phyloP scores from a whole-genome alignment of 2,113 vertebrate species.

The western clawed frog (Xenopus tropicalis) region UCB_Xtro_10.0 CM004445.2:7035501-7036000 shows the following conservation, averaged over 20 bases:
- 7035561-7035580: conserved; percentile 22
- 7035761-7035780: too few relatives aligned
- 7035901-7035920: conserved; percentile 14
- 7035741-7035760: not conserved
- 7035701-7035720: conserved; percentile 14
- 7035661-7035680: conserved; percentile 7
- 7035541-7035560: conserved; percentile 29
- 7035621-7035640: conserved; percentile 16
- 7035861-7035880: too few relatives aligned
- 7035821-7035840: too few relatives aligned
- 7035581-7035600: conserved; percentile 20
- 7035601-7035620: conserved; percentile 3
- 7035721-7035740: not conserved
- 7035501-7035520: conserved; percentile 7
- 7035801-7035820: too few relatives aligned
- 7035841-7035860: too few relatives aligned
- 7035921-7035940: conserved; percentile 18
- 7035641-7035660: conserved; percentile 3
- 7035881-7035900: too few relatives aligned
- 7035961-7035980: conserved; percentile 44
- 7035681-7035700: not conserved
- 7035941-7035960: conserved; percentile 35
- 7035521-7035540: conserved; percentile 13
- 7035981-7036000: conserved; percentile 23
- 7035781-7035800: too few relatives aligned